Conservation (phyloP, 2,888 invertebrate genomes). For the Lamellibrachia satsuma region DNA sequence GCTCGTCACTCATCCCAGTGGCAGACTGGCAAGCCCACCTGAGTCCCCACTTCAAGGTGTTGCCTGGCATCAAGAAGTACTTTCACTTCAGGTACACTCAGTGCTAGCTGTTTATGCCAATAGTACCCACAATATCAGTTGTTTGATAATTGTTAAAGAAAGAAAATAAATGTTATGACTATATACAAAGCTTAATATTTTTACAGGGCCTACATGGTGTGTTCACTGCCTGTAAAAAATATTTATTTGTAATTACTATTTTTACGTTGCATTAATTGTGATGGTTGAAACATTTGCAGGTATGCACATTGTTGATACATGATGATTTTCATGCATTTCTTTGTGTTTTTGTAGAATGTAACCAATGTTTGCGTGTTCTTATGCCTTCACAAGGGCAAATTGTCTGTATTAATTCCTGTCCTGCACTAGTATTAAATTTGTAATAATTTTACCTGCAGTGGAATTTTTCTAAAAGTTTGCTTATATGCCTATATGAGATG, state of each 20-base stretch:
- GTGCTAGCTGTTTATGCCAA: not conserved
- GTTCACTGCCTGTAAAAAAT: not conserved
- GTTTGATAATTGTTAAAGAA: not conserved
- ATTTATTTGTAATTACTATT: not conserved
- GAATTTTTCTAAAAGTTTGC: too few species aligned
- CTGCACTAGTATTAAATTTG: too few species aligned
- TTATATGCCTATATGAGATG: too few species aligned
- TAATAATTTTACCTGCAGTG: too few species aligned
- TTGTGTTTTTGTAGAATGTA: not conserved
- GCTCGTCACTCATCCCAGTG: constrained; percentile 9
- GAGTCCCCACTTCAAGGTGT: not conserved
- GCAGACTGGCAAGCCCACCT: constrained; percentile 21
- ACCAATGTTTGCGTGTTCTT: too few species aligned
- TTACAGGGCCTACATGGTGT: not conserved
- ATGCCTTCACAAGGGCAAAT: too few species aligned
- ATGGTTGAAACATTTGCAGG: not conserved
- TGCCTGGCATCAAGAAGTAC: too few species aligned
- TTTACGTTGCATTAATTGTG: not conserved
- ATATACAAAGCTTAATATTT: not conserved
- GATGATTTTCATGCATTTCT: not conserved
- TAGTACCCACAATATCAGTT: not conserved
- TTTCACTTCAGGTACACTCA: not conserved
- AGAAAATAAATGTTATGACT: not conserved
- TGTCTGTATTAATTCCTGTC: too few species aligned
- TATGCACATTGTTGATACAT: not conserved